Evolutionary conservation across 1,140 invertebrate species (phyloP), one percentile per base, ranked within the genome.

Genomic region (Brachystomella parvula): DNA sequence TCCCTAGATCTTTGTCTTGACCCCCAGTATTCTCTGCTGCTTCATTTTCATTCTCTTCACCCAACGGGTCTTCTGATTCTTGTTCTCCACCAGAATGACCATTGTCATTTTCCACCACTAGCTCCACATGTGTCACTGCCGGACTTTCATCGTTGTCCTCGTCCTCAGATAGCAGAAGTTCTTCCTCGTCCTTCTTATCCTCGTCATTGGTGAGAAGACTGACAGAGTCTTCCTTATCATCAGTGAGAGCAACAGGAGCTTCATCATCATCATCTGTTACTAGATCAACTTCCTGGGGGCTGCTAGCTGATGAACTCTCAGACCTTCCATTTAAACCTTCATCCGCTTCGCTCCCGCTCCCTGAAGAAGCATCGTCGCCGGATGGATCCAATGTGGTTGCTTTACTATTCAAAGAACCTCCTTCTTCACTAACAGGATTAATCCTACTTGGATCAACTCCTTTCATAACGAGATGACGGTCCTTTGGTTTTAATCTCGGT

Each of bases 101-200:
- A 19, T 19, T 39, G 19, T n/a, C n/a, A n/a, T n/a, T n/a, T n/a
- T n/a, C 35, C 35, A 6, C 35, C 35, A 39, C 35, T 19, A 19
- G 6, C 19, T 39, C 35, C 35, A 39, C 19, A 19, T 9, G 35
- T 9, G 19, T 9, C 19, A 39, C 6, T 6, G 19, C 6, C 35
- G 6, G 68, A 63, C 66, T 72, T 68, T 60, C 67, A 66, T 26
- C n/a, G n/a, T 60, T 63, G 30, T 74, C 65, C 1, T 33, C 44
- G 24, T 29, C 53, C 19, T 33, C 65, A 63, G 47, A 21, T 1
- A 35, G 35, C 19, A 19, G 3, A 12, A 28, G 29, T 12, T 28
- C 21, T 6, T 31, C 61, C 28, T 67, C 35, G 12, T 39, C 30
- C 0, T 44, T 9, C n/a, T 62, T 12, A 62, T 28, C 39, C n/a